phyloP scores from a whole-genome alignment of 2,797 vertebrate species.

The Halcyon leucocephala region DNA sequence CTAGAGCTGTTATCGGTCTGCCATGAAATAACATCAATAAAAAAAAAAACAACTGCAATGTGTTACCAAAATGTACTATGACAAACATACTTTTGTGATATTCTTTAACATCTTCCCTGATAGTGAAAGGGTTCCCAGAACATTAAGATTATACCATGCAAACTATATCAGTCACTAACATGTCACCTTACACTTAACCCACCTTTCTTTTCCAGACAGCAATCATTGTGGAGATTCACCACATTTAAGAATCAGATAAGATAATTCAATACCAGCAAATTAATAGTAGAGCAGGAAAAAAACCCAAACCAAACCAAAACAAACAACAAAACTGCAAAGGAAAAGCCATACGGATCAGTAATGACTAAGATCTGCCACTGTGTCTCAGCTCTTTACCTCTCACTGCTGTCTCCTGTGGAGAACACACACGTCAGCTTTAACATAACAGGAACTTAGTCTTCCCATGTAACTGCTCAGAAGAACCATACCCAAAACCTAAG shows the following conservation, averaged over 20 bases:
- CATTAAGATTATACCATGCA: neutral
- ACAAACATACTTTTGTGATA: neutral
- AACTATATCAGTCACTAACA: neutral
- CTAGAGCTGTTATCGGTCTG: neutral
- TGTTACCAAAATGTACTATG: neutral
- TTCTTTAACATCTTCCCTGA: neutral
- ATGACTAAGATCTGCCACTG: neutral
- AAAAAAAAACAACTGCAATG: neutral
- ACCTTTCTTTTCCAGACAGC: neutral
- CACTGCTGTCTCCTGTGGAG: neutral
- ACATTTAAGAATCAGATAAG: slow-evolving; percentile 33
- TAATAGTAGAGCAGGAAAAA: neutral
- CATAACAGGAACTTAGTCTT: neutral
- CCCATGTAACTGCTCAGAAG: neutral
- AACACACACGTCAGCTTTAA: neutral
- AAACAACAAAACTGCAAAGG: neutral
- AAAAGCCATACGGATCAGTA: neutral
- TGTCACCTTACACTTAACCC: slow-evolving; percentile 1
- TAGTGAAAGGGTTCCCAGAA: neutral
- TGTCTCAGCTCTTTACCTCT: neutral
- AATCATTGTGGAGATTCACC: slow-evolving; percentile 13
- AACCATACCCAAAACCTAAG: neutral
- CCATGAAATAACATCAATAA: neutral
- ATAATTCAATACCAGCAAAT: slow-evolving; percentile 19
- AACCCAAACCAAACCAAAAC: neutral